Percentiles rank a stretch among this genome's conserved stretches.
phyloP scores from a whole-genome alignment of 2,797 vertebrate species.

The Columba guinea region DNA sequence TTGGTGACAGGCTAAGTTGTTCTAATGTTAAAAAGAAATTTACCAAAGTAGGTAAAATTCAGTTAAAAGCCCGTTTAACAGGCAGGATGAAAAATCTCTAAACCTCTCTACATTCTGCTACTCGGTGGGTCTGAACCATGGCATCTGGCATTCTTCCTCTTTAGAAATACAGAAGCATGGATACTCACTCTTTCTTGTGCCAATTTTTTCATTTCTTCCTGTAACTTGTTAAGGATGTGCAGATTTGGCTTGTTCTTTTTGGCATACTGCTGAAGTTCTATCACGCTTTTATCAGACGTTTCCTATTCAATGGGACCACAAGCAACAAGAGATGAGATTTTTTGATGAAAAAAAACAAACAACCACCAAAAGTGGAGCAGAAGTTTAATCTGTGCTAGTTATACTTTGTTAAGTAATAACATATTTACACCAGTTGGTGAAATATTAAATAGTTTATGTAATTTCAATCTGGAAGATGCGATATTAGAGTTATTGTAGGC shows the following conservation, averaged over 20 bases:
- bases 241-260: slow-evolving; percentile 99
- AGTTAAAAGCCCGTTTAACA: background rate
- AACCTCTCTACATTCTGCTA: background rate
- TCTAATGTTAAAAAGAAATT: background rate
- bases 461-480: background rate
- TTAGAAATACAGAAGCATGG: background rate
- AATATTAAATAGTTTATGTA: background rate
- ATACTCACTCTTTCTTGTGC: slow-evolving; percentile 90
- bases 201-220: slow-evolving; percentile 97
- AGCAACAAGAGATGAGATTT: background rate
- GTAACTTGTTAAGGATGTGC: slow-evolving; percentile 97
- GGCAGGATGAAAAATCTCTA: background rate
- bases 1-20: background rate
- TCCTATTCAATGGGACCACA: slow-evolving; percentile 77
- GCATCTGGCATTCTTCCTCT: background rate
- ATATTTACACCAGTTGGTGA: background rate
- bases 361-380: background rate
- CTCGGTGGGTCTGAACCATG: accelerated
- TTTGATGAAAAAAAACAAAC: background rate
- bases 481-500: background rate
- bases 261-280: slow-evolving; percentile 98
- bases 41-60: background rate
- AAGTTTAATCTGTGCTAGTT: background rate
- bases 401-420: background rate
- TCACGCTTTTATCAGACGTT: slow-evolving; percentile 96